A percentile compares a stretch with the other conserved stretches of the same genome.
These are phyloP conservation scores for Rhagoletis pomonella DNA, from an alignment of 1,140 invertebrate genomes.

Conservation along the genomic window DNA sequence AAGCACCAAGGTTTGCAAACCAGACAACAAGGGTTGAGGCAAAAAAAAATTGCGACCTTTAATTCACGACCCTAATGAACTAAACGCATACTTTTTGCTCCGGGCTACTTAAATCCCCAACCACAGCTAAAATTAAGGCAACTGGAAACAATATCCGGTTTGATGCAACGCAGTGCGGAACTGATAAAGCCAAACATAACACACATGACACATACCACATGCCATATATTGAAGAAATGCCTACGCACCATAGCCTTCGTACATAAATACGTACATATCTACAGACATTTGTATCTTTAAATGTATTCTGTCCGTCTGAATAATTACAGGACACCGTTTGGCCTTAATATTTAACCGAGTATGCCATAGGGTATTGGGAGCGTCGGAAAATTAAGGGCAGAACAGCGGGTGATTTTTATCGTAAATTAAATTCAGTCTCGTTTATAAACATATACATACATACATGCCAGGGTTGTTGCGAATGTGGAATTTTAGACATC, in stretches of 20 bases:
- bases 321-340: too few species aligned
- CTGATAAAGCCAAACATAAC: background rate
- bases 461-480: too few species aligned
- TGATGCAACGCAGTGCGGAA: background rate
- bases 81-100: background rate
- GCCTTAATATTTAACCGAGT: too few species aligned
- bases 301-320: too few species aligned
- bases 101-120: background rate
- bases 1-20: too few species aligned
- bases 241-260: too few species aligned
- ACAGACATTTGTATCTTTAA: too few species aligned
- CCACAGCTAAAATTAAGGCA: background rate
- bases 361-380: background rate
- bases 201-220: background rate
- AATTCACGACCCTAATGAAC: background rate
- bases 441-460: too few species aligned
- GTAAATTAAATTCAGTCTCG: background rate
- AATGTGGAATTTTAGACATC: too few species aligned
- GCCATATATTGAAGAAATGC: background rate
- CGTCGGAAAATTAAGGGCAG: background rate
- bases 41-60: background rate
- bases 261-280: too few species aligned
- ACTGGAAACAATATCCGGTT: conserved; percentile 1
- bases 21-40: too few species aligned
- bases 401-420: background rate